Evolutionary conservation across 2,113 vertebrate genomes (phyloP).

Genomic region (Tachycineta bicolor): DNA sequence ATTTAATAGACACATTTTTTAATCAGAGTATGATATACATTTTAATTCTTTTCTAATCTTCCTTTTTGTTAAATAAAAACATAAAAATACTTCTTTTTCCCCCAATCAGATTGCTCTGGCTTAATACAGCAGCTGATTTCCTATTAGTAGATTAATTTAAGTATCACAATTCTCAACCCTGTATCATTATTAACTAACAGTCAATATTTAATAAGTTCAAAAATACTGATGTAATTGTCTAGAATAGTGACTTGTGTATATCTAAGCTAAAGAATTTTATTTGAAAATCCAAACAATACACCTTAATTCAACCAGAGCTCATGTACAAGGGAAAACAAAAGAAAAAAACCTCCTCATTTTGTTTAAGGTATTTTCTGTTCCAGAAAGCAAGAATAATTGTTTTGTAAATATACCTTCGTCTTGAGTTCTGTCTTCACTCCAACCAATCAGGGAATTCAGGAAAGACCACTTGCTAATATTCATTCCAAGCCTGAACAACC

Average conservation of each 20-base stretch:
- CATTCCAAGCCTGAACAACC: slow-evolving; percentile 37
- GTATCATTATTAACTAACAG: neutral
- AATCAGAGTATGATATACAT: neutral
- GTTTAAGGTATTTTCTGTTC: neutral
- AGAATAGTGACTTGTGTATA: neutral
- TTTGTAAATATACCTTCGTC: slow-evolving; percentile 38
- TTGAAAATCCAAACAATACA: neutral
- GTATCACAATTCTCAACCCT: neutral
- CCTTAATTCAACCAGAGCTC: neutral
- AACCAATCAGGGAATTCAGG: slow-evolving; percentile 39
- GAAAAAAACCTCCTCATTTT: rapidly evolving
- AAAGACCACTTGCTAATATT: slow-evolving; percentile 52
- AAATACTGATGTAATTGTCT: neutral
- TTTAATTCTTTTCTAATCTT: neutral
- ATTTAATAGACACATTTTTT: neutral
- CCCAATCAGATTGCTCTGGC: neutral
- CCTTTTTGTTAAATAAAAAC: neutral
- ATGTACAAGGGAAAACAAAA: neutral
- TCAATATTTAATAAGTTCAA: neutral
- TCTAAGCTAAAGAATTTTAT: neutral
- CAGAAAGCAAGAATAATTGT: neutral
- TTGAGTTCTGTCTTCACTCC: slow-evolving; percentile 16
- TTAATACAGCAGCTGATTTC: neutral
- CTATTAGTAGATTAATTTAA: neutral
- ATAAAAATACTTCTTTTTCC: neutral